phyloP scores from a whole-genome alignment of 2,888 invertebrate genomes.

The Lysandra bellargus region DNA sequence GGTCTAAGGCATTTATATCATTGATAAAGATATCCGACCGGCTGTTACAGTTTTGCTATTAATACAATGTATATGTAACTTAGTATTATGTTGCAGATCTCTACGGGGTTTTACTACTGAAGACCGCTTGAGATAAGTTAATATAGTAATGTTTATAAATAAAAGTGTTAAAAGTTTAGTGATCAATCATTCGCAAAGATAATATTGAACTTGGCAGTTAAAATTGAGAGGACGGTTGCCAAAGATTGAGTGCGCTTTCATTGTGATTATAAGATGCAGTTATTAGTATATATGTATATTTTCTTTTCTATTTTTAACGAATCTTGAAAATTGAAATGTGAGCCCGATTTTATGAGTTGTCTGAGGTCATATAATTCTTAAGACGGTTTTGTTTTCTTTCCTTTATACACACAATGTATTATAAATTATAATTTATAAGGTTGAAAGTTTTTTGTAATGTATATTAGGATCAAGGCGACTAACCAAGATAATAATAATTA shows the following conservation, averaged over 20 bases:
- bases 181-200: background rate
- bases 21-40: background rate
- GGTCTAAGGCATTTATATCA: constrained; percentile 5
- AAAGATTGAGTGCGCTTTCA: constrained; percentile 14
- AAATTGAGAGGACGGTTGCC: background rate
- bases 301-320: background rate
- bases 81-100: background rate
- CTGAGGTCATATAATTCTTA: background rate
- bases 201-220: constrained; percentile 17
- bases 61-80: background rate
- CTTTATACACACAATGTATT: too few relatives aligned
- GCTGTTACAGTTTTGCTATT: background rate
- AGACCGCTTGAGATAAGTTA: background rate
- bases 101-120: background rate
- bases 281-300: background rate
- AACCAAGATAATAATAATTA: too few relatives aligned
- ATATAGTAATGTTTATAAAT: background rate
- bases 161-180: constrained; percentile 13
- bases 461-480: too few relatives aligned
- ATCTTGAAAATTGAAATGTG: background rate
- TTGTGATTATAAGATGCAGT: background rate
- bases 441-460: too few relatives aligned
- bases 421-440: too few relatives aligned
- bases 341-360: background rate
- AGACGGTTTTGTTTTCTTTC: background rate